These are phyloP conservation scores for Agonopterix arenella DNA, from an alignment of 2,888 invertebrate species.

Conservation along the genomic window DNA sequence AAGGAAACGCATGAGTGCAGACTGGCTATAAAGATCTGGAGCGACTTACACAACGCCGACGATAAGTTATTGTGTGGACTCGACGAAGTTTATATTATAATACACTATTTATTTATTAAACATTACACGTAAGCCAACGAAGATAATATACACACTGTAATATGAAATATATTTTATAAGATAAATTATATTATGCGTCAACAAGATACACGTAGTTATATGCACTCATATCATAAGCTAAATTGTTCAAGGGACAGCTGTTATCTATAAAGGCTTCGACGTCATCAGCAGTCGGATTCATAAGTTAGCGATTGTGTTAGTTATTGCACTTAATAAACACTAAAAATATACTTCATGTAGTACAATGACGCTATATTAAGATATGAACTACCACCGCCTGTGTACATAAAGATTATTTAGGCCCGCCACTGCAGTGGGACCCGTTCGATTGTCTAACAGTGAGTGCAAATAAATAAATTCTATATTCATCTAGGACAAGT, in stretches of 20 bases:
- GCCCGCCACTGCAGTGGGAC: constrained; percentile 16
- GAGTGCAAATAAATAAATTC: constrained; percentile 61
- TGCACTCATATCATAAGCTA: constrained; percentile 49
- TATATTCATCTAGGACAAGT: constrained; percentile 54
- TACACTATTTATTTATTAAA: constrained; percentile 9
- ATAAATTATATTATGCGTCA: constrained; percentile 69
- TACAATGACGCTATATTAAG: constrained; percentile 24
- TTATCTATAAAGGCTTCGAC: constrained; percentile 55
- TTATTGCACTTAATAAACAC: constrained; percentile 59
- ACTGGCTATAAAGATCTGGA: too few species aligned
- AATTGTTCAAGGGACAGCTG: constrained; percentile 35
- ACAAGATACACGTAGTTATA: constrained; percentile 51
- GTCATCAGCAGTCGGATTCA: constrained; percentile 41
- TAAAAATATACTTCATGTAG: constrained; percentile 33
- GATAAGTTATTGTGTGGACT: constrained; percentile 21
- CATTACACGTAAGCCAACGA: constrained; percentile 56
- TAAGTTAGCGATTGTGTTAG: constrained; percentile 48
- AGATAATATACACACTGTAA: constrained; percentile 42
- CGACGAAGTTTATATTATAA: constrained; percentile 13
- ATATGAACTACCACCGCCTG: constrained; percentile 21
- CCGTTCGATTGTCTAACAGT: constrained; percentile 29
- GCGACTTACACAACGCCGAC: constrained; percentile 14
- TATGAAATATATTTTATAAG: constrained; percentile 30
- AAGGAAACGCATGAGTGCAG: too few species aligned
- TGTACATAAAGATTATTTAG: constrained; percentile 24